Base-by-base conservation (phyloP, 2,888 invertebrate genomes). In the Imbricaverruca yamaguchii region DNA sequence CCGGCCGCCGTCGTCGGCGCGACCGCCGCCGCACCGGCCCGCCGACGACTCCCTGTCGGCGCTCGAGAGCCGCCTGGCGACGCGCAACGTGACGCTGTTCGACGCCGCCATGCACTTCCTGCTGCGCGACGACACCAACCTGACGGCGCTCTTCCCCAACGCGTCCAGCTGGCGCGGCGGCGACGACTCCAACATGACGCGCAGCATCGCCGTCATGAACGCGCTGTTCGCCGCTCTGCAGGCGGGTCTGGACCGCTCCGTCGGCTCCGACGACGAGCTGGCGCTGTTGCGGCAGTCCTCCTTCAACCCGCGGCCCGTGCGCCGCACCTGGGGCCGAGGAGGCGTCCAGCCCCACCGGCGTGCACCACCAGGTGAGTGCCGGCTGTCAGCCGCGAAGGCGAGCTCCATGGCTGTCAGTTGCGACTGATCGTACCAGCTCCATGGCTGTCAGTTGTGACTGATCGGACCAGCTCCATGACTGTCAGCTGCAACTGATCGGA, bases 21-120 rank as follows among this genome's bases (percentile, higher is more conserved):
- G 12, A 7, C 12, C 15, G 15, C 15, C 59, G 15, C 59, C 59
- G 4, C 11, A 11, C 59, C 59, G 59, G 21, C 74, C 74, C 55
- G 7, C 55, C 53, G 74, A 74, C 74, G 74, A 74, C 74, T 74
- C 74, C 10, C 74, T 74, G 21, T 74, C 74, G 55, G 74, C 74
- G 55, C 74, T 74, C 53, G 74, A 74, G 55, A n/a, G 55, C 74
- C 53, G 55, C 21, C 74, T 74, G 55, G 53, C 74, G 55, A 21
- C 74, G 21, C 55, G 55, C 55, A 74, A 74, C 74, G 55, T 74
- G 18, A 74, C 74, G 53, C 74, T 74, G 18, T 74, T 74, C 74
- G 74, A 74, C 74, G 74, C 55, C 15, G 74, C 74, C 55, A 74
- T 74, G 74, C 53, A 55, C 74, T 74, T 53, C 74, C 39, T 74